Evolutionary conservation across 2,888 invertebrate species (phyloP).

Genomic region (Pterostichus niger): DNA sequence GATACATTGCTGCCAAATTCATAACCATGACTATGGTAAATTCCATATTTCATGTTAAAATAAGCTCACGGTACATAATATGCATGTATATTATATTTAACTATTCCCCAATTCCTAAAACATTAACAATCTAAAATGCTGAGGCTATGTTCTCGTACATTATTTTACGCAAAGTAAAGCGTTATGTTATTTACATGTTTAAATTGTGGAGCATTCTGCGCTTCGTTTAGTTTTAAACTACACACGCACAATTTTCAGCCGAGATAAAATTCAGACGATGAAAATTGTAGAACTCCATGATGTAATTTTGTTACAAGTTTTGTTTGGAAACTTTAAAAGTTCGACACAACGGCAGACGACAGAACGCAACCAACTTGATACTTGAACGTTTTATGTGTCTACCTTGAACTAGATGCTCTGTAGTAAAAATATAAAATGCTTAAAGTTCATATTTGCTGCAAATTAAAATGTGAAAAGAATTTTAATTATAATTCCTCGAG

Average conservation of each 20-base stretch:
- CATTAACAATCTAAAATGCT: too few species aligned
- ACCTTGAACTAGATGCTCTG: neutral
- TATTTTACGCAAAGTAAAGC: neutral
- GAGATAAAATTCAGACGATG: neutral
- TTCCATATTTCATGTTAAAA: too few species aligned
- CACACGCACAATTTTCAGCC: neutral
- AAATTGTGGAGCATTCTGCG: neutral
- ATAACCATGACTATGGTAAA: too few species aligned
- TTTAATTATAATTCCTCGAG: too few species aligned
- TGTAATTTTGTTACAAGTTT: conserved; percentile 6
- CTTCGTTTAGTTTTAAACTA: conserved; percentile 8
- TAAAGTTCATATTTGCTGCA: too few species aligned
- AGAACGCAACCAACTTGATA: neutral
- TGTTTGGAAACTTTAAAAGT: conserved; percentile 3
- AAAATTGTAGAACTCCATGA: neutral
- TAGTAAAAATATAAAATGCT: too few species aligned
- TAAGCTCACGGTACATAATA: too few species aligned
- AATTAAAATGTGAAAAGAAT: neutral
- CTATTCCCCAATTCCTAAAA: too few species aligned
- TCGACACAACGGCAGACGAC: neutral
- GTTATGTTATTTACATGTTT: neutral
- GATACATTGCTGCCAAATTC: too few species aligned
- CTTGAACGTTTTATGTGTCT: neutral
- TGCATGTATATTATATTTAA: too few species aligned
- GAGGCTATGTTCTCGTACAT: too few species aligned